Percentiles rank a stretch among this genome's conserved stretches.
These are phyloP conservation scores for Pelmatolapia mariae DNA, from an alignment of 2,113 vertebrate genomes.

Conservation along the genomic window DNA sequence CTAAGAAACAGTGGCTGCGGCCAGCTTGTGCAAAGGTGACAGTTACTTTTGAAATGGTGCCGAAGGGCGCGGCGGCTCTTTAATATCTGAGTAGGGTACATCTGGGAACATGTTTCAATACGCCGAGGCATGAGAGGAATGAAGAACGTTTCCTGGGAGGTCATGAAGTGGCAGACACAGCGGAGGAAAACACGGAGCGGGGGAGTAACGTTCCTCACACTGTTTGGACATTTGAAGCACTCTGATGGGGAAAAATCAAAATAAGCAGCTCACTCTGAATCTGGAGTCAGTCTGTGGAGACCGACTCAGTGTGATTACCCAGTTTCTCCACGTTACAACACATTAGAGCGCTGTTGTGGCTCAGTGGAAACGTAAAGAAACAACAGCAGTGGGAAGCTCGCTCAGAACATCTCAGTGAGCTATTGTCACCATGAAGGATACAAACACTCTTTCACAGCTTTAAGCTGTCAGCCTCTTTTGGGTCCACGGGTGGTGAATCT, in stretches of 20 bases:
- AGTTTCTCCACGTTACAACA: neutral
- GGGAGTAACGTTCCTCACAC: neutral
- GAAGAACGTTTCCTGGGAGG: neutral
- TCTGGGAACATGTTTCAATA: constrained; percentile 6
- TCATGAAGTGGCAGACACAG: neutral
- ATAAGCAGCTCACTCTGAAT: neutral
- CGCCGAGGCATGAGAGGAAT: neutral
- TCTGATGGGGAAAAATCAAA: neutral
- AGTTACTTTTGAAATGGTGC: neutral
- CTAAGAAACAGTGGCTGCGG: neutral
- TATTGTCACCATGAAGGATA: rapidly evolving
- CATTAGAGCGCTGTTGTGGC: rapidly evolving
- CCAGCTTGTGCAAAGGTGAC: neutral
- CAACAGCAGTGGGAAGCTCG: neutral
- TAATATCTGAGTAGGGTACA: neutral
- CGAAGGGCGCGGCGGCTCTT: neutral
- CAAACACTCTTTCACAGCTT: neutral
- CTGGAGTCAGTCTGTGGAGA: neutral
- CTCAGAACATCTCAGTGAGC: neutral
- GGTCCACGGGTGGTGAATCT: neutral
- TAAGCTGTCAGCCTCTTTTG: neutral
- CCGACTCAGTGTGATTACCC: neutral
- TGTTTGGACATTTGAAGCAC: neutral
- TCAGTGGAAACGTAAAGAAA: neutral
- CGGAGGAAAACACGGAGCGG: neutral